Percentiles rank a stretch among this genome's conserved stretches.
Evolutionary conservation across 2,113 vertebrate genomes (phyloP).

Genomic region (Mastomys coucha): DNA sequence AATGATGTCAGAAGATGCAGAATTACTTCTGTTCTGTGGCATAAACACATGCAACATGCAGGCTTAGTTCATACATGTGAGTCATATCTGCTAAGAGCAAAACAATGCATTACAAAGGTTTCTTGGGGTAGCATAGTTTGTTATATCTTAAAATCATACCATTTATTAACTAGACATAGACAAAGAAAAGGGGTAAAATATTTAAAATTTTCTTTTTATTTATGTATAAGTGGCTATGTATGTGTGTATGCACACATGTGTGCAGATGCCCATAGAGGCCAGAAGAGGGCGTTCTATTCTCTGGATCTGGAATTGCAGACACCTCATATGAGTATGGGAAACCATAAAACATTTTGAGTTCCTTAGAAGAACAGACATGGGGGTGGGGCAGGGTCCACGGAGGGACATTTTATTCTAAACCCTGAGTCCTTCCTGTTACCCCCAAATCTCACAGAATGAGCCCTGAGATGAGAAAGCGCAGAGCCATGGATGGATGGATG

Average conservation of each 20-base stretch:
- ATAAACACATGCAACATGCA: accelerated
- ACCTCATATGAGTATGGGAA: background rate
- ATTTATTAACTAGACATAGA: background rate
- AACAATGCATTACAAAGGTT: background rate
- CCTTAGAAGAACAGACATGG: background rate
- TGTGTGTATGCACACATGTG: background rate
- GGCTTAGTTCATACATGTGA: background rate
- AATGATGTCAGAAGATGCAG: background rate
- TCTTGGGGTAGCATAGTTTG: background rate
- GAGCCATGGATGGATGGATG: background rate
- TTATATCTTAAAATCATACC: background rate
- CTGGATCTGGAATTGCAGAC: background rate
- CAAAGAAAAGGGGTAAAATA: background rate
- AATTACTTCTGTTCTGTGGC: background rate
- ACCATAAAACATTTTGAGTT: background rate
- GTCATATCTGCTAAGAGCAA: background rate
- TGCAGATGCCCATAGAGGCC: background rate
- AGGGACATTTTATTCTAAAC: background rate
- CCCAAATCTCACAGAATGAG: background rate
- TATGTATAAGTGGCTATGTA: background rate
- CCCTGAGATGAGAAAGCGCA: background rate
- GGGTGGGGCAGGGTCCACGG: background rate
- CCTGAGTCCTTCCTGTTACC: background rate
- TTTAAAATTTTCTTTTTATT: background rate
- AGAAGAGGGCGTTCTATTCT: background rate